Evolutionary conservation across 2,888 invertebrate genomes (phyloP), one percentile per base, ranked within the genome.

Genomic region (Drosophila quasianomalipes): DNA sequence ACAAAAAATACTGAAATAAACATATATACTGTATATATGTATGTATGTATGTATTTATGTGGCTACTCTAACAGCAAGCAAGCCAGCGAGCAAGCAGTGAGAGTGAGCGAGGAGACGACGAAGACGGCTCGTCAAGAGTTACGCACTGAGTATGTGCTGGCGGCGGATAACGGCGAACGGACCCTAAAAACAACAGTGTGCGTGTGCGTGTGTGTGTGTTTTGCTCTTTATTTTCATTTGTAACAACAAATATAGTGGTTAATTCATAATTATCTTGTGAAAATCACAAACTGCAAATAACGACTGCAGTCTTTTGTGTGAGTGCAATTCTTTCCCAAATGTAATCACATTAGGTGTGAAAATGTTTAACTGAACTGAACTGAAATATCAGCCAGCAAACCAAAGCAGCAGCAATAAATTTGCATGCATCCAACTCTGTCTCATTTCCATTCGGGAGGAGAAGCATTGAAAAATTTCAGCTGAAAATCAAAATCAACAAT

Each of bases 61-160:
- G 39, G 39, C 64, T 58, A 41, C 64, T 58, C 54, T 65, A 74
- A 70, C 64, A 59, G 60, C 55, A 59, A 60, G 52, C 44, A 16
- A 47, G 16, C 16, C 67, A 65, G 52, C 53, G 51, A 60, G 52
- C 53, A 67, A 52, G 44, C 58, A 74, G 75, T 69, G 79, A 64
- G 79, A 79, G 69, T 60, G 71, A 71, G 79, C 69, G 76, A 72
- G 79, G 70, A 63, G 52, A 72, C 79, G 72, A 71, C 70, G 75
- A 79, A 71, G 79, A 79, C 79, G 79, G 68, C 75, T 79, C 79
- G 79, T 52, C 52, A 70, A 79, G 79, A 79, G 79, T 79, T 79
- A 79, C 79, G 79, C 79, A 76, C 80, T 70, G 73, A 68, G 80
- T 79, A 69, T 76, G 80, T 71, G 79, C 80, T 76, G 79, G 79